Conservation (phyloP, 2,888 invertebrate genomes). For the Eristalis intricaria region DNA sequence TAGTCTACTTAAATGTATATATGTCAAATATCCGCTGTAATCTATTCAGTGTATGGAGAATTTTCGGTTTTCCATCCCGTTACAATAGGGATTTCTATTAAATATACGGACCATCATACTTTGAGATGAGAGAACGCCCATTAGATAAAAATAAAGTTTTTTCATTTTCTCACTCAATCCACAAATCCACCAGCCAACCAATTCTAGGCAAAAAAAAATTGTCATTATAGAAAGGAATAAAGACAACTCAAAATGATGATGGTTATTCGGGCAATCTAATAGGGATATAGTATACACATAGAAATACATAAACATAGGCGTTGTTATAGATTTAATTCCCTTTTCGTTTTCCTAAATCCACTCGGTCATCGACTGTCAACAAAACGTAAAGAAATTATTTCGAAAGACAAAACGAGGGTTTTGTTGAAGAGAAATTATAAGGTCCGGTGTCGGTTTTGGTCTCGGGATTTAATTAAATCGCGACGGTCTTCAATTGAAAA, state of each 20-base stretch:
- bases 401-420: slow-evolving; percentile 44
- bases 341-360: slow-evolving; percentile 60
- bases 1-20: slow-evolving; percentile 7
- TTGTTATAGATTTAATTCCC: slow-evolving; percentile 49
- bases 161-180: slow-evolving; percentile 50
- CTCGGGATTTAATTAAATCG: slow-evolving; percentile 50
- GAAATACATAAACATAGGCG: background rate
- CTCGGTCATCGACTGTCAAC: slow-evolving; percentile 51
- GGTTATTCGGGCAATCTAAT: slow-evolving; percentile 47
- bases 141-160: slow-evolving; percentile 66
- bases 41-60: slow-evolving; percentile 21
- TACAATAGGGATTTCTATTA: slow-evolving; percentile 48
- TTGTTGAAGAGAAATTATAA: background rate
- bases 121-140: slow-evolving; percentile 62
- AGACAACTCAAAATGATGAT: slow-evolving; percentile 59
- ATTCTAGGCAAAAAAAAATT: slow-evolving; percentile 43
- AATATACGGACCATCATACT: slow-evolving; percentile 65
- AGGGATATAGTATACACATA: background rate
- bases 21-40: slow-evolving; percentile 16
- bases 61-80: background rate
- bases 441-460: background rate
- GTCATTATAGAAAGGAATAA: slow-evolving; percentile 52
- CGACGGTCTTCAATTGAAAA: slow-evolving; percentile 45
- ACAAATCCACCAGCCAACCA: slow-evolving; percentile 15
- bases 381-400: slow-evolving; percentile 57